Evolutionary conservation across 2,888 invertebrate genomes (phyloP).

Genomic region (Macroteleia sp.): DNA sequence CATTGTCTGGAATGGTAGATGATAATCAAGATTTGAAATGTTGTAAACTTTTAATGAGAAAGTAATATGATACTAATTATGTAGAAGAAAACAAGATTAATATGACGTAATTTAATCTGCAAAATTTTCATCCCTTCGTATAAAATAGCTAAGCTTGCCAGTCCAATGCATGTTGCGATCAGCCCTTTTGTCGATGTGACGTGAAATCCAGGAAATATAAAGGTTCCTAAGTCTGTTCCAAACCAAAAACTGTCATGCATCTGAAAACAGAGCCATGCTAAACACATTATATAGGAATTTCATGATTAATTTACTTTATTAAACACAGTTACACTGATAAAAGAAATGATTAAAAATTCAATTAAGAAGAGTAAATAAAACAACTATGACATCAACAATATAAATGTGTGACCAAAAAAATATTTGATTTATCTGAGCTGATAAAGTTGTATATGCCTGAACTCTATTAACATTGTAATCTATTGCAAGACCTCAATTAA

Average conservation of each 20-base stretch:
- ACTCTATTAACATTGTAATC: conserved; percentile 18
- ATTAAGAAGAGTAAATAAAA: conserved; percentile 1
- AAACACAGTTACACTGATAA: too few relatives aligned
- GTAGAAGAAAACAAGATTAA: conserved; percentile 11
- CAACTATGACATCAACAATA: neutral
- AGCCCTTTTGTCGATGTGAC: conserved; percentile 85
- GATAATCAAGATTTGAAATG: conserved; percentile 24
- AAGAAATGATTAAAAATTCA: too few relatives aligned
- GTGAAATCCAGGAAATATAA: conserved; percentile 87
- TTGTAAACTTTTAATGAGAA: conserved; percentile 20
- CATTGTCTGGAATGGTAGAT: neutral
- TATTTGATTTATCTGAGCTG: conserved; percentile 24
- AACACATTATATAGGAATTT: neutral
- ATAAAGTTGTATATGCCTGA: conserved; percentile 13
- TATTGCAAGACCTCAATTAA: neutral
- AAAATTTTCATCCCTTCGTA: conserved; percentile 86
- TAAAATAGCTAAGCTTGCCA: conserved; percentile 86
- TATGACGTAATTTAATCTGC: conserved; percentile 83
- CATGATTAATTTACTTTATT: neutral
- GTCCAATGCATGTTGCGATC: conserved; percentile 86
- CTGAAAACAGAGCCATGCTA: too few relatives aligned
- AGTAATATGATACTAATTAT: conserved; percentile 34
- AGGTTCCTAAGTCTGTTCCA: conserved; percentile 87
- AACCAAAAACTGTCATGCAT: conserved; percentile 90
- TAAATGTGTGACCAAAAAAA: conserved; percentile 6